phyloP scores from a whole-genome alignment of 2,113 vertebrate species.

The Saguinus imperator region DNA sequence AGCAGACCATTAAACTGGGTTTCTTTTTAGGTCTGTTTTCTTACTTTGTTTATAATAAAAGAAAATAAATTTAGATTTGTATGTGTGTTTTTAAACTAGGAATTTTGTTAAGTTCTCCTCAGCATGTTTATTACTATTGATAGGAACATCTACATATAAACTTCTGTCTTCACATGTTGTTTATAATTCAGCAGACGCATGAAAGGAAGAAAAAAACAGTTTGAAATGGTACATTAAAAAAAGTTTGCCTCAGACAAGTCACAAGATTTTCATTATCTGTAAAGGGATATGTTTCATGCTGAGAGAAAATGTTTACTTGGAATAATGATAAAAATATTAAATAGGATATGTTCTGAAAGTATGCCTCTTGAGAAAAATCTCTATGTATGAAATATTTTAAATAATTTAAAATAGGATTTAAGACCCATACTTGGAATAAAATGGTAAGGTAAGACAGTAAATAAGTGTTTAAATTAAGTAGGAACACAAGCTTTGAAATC shows the following conservation, averaged over 20 bases:
- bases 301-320: neutral
- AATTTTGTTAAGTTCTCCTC: neutral
- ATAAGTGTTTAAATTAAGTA: neutral
- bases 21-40: neutral
- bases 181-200: slow-evolving; percentile 19
- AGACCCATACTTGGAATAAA: neutral
- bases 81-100: slow-evolving; percentile 48
- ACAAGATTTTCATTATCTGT: neutral
- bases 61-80: slow-evolving; percentile 8
- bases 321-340: slow-evolving; percentile 5
- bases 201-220: neutral
- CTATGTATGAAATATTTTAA: neutral
- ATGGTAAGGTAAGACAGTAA: slow-evolving; percentile 14
- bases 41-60: slow-evolving; percentile 1
- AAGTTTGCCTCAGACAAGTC: neutral
- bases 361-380: neutral
- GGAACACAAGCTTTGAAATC: neutral
- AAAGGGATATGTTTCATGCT: slow-evolving; percentile 1
- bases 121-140: neutral
- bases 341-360: neutral
- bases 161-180: neutral
- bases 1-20: slow-evolving; percentile 31
- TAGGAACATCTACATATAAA: neutral
- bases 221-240: neutral
- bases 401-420: neutral